phyloP scores from a whole-genome alignment of 2,888 invertebrate genomes.

The Spialia ferax region DNA sequence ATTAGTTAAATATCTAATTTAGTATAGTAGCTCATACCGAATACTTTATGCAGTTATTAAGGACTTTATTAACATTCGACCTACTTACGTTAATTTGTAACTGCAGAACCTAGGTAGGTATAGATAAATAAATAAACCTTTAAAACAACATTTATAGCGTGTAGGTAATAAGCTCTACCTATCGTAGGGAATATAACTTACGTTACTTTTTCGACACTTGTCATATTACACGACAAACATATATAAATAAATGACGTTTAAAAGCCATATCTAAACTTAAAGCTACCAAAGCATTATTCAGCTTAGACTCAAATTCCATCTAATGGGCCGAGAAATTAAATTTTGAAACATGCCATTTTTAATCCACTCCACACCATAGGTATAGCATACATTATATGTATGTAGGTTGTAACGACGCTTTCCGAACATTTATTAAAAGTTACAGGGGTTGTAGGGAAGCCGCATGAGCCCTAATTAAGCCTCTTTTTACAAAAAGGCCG shows the following conservation, averaged over 20 bases:
- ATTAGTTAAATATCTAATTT: no score
- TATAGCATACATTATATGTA: slow-evolving; percentile 43
- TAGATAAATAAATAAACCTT: no score
- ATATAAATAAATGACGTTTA: neutral
- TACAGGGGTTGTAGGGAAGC: slow-evolving; percentile 84
- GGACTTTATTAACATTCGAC: no score
- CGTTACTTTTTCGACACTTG: no score
- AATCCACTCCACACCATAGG: slow-evolving; percentile 42
- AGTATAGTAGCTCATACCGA: no score
- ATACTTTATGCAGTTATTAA: no score
- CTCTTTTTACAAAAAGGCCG: slow-evolving; percentile 82
- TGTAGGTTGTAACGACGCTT: slow-evolving; percentile 66
- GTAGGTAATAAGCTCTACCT: no score
- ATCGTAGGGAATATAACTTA: neutral
- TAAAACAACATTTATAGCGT: no score
- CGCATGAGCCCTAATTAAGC: slow-evolving; percentile 86
- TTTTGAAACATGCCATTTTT: slow-evolving; percentile 40
- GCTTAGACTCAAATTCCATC: neutral
- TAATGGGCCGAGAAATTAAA: slow-evolving; percentile 31
- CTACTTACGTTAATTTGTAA: no score
- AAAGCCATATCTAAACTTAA: no score
- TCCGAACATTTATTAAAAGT: slow-evolving; percentile 86
- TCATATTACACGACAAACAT: neutral
- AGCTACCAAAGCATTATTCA: neutral
- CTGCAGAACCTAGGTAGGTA: no score